Percentiles rank a stretch among this genome's conserved stretches.
Conservation (phyloP, 1,140 invertebrate genomes). For the Venustaconcha ellipsiformis region DNA sequence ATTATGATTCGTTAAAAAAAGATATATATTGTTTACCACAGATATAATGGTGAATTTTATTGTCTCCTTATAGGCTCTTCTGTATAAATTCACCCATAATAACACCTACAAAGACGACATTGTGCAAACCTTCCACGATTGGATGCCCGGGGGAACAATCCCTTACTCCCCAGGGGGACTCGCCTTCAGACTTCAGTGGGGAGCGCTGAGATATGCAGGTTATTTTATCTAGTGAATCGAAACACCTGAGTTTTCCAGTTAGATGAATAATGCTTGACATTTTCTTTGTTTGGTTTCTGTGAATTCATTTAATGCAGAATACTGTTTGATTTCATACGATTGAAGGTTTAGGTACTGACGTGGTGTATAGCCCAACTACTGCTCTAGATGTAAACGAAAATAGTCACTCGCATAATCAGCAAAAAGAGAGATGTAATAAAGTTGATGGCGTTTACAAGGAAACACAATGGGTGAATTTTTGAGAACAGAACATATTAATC, state of each 20-base stretch:
- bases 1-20: too few species aligned
- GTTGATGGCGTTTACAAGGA: too few species aligned
- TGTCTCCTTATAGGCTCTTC: constrained; percentile 46
- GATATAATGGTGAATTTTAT: too few species aligned
- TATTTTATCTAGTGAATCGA: not conserved
- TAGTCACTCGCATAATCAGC: too few species aligned
- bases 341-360: too few species aligned
- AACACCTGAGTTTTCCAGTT: not conserved
- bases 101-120: constrained; percentile 39
- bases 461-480: too few species aligned
- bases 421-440: too few species aligned
- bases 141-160: constrained; percentile 54
- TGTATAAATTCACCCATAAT: constrained; percentile 52
- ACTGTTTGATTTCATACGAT: too few species aligned
- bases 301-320: too few species aligned
- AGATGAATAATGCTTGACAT: not conserved
- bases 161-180: constrained; percentile 54
- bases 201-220: constrained; percentile 57
- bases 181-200: constrained; percentile 52
- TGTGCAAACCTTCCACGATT: constrained; percentile 40
- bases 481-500: too few species aligned
- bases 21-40: too few species aligned
- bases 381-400: not conserved
- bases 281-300: too few species aligned
- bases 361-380: not conserved